Conservation (phyloP, 2,888 invertebrate genomes). For the Euspilapteryx auroguttella region DNA sequence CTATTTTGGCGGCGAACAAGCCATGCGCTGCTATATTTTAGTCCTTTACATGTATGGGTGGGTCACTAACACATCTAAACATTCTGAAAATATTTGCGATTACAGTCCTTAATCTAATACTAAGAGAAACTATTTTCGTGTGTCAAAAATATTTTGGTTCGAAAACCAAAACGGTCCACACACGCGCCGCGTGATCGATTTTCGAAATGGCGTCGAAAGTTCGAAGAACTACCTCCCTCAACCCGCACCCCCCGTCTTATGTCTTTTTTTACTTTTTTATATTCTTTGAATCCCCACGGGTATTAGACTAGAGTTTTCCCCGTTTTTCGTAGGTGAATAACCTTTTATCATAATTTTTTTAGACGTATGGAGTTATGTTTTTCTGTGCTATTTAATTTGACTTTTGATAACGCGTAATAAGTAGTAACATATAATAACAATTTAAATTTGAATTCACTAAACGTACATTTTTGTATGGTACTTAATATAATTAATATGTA, state of each 20-base stretch:
- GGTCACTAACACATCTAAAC: conserved; percentile 13
- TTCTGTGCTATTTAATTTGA: too few species aligned
- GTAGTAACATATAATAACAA: too few species aligned
- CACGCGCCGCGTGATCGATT: conserved; percentile 50
- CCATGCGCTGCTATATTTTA: conserved; percentile 29
- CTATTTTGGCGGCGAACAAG: conserved; percentile 26
- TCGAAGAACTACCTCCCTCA: conserved; percentile 15
- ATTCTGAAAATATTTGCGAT: conserved; percentile 10
- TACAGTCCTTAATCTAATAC: conserved; percentile 5
- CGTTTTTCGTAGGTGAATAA: too few species aligned
- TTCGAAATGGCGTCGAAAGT: conserved; percentile 34
- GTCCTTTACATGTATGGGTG: conserved; percentile 17
- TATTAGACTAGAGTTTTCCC: too few species aligned
- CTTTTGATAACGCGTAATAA: too few species aligned
- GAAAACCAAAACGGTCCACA: conserved; percentile 19
- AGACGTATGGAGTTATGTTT: too few species aligned
- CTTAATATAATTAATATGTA: too few species aligned
- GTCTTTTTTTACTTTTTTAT: too few species aligned
- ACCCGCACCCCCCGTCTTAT: conserved; percentile 12
- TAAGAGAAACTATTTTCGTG: conserved; percentile 1
- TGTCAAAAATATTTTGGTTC: conserved; percentile 4
- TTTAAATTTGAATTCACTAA: too few species aligned
- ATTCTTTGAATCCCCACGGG: too few species aligned
- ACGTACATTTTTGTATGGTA: too few species aligned
- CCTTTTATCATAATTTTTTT: too few species aligned